Percentiles rank a stretch among this genome's conserved stretches.
phyloP scores from a whole-genome alignment of 2,113 vertebrate genomes.

The Irena cyanogastra region DNA sequence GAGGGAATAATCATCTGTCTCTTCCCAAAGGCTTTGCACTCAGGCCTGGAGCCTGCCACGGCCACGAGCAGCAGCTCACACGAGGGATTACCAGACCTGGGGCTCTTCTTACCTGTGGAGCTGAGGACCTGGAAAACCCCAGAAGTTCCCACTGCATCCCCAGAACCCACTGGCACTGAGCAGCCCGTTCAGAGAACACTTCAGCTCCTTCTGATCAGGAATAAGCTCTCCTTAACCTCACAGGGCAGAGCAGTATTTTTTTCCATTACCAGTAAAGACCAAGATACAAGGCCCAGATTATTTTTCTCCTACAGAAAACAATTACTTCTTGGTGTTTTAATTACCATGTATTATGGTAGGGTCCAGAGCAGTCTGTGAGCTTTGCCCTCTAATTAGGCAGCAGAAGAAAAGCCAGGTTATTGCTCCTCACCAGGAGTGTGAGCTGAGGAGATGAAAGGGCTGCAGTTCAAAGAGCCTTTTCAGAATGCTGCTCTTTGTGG shows the following conservation, averaged over 20 bases:
- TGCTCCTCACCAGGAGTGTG: neutral
- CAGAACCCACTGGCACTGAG: neutral
- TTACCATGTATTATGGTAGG: constrained; percentile 14
- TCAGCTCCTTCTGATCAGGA: neutral
- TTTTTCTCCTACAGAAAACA: constrained; percentile 9
- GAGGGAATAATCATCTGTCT: neutral
- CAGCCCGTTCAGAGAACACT: neutral
- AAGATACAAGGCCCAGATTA: neutral
- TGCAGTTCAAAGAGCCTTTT: constrained; percentile 35
- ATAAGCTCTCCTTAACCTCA: neutral
- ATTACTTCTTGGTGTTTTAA: constrained; percentile 30
- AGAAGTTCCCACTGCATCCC: neutral
- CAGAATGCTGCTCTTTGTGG: neutral
- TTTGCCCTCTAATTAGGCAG: constrained; percentile 55
- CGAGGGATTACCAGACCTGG: neutral
- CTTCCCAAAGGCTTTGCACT: neutral
- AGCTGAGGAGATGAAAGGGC: constrained; percentile 48
- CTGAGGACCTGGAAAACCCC: neutral
- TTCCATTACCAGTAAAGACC: neutral
- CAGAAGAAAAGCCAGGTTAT: constrained; percentile 49
- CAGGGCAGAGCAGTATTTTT: neutral
- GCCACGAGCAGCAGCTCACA: neutral
- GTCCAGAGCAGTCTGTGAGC: neutral
- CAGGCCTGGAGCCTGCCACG: accelerated
- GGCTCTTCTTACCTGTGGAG: neutral